These are phyloP conservation scores for Rhinopomastus cyanomelas DNA, from an alignment of 2,113 vertebrate genomes.

Conservation along the genomic window DNA sequence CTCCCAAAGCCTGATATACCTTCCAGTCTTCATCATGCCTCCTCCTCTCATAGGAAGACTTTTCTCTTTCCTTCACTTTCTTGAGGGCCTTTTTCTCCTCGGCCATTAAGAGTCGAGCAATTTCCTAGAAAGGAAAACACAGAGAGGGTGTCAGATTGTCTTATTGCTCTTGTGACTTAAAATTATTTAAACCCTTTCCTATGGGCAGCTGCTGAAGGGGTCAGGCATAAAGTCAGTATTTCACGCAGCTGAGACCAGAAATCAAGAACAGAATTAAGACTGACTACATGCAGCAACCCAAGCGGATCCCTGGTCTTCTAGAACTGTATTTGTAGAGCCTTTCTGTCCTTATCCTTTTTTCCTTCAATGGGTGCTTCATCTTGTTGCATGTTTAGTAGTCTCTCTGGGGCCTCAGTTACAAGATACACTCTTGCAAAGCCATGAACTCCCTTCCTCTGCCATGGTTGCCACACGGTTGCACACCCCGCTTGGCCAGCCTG, in stretches of 20 bases:
- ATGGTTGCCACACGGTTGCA: not conserved
- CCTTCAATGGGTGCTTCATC: not conserved
- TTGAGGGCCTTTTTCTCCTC: slow-evolving; percentile 89
- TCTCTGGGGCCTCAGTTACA: not conserved
- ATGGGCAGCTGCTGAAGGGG: not conserved
- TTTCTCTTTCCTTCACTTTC: slow-evolving; percentile 82
- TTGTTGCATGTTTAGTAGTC: not conserved
- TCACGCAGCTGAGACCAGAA: not conserved
- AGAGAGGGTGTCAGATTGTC: not conserved
- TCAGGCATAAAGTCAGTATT: not conserved
- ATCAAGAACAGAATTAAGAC: not conserved
- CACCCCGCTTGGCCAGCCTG: not conserved
- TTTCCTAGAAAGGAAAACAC: slow-evolving; percentile 79
- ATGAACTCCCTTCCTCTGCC: not conserved
- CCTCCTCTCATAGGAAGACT: slow-evolving; percentile 78
- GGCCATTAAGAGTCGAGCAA: slow-evolving; percentile 89
- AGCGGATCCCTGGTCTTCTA: not conserved
- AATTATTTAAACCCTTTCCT: not conserved
- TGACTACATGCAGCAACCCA: not conserved
- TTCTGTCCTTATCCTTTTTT: not conserved
- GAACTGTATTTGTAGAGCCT: not conserved
- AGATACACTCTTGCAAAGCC: not conserved
- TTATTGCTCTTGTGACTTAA: not conserved
- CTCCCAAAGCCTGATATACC: slow-evolving; percentile 69
- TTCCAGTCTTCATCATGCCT: slow-evolving; percentile 83